Evolutionary conservation across 1,140 invertebrate species (phyloP), one percentile per base, ranked within the genome.

Genomic region (Hyles vespertilio): DNA sequence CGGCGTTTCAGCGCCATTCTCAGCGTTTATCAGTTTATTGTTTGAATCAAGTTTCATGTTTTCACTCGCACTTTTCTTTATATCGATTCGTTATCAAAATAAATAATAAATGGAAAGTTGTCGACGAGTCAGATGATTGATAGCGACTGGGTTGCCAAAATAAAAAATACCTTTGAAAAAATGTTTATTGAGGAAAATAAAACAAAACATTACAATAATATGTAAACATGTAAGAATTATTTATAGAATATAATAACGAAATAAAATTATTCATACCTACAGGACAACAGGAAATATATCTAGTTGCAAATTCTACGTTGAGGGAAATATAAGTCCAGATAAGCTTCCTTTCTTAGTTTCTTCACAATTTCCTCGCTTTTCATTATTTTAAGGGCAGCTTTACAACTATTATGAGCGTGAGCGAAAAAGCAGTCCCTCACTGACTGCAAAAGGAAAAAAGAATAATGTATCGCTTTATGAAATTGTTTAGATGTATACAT

Each of bases 401-500:
- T 87, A 62, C 85, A 89, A 54, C 83, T 84, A 61, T 90, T 89
- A 48, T 90, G 89, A 3, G 86, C 80, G 51, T 90, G 89, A 7
- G 87, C 86, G 59, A 90, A 90, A 56, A 88, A 89, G 56, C 88
- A 89, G 69, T 90, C 88, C 36, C 89, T 74, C 9, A 89, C 77
- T 0, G 88, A 84, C 89, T 90, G 79, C 51, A 74, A 74, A 56
- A 59, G 51, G 77, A 74, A 49, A 58, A 48, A 48, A 48, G n/a
- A 11, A 48, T 5, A 8, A 48, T n/a, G 7, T 48, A 22, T 40
- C 3, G 22, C 22, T 22, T 22, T 22, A 22, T 22, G 22, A 22
- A 22, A 22, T 22, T 22, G 22, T 22, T 22, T 22, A 22, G 22
- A 22, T 22, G 22, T 22, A 22, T 22, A 22, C 22, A 22, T 22